Evolutionary conservation across 2,113 vertebrate species (phyloP).

Genomic region (Pungitius pungitius): DNA sequence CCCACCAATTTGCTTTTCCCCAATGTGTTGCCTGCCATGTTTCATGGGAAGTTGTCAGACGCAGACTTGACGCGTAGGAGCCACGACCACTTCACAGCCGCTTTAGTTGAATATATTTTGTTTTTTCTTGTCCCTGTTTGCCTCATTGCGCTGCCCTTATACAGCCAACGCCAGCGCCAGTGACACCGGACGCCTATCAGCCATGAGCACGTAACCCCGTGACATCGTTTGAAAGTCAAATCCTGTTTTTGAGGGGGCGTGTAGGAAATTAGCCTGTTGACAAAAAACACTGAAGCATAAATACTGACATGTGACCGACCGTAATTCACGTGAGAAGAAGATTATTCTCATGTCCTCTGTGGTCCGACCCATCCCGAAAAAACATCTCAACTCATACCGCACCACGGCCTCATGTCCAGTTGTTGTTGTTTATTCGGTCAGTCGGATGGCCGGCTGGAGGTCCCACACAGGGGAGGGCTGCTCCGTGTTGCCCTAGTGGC

Average conservation of each 20-base stretch:
- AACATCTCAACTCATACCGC: slow-evolving; percentile 28
- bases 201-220: slow-evolving; percentile 1
- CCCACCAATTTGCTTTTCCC: slow-evolving; percentile 52
- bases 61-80: slow-evolving; percentile 4
- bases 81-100: background rate
- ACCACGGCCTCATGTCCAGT: slow-evolving; percentile 61
- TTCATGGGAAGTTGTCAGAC: slow-evolving; percentile 39
- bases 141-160: background rate
- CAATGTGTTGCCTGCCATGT: slow-evolving; percentile 29
- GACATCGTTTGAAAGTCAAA: slow-evolving; percentile 7
- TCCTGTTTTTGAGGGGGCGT: slow-evolving; percentile 24
- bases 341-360: slow-evolving; percentile 46
- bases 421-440: slow-evolving; percentile 77
- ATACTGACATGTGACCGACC: slow-evolving; percentile 43
- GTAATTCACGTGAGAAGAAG: slow-evolving; percentile 49
- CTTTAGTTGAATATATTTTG: background rate
- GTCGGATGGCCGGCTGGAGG: slow-evolving; percentile 59
- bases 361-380: slow-evolving; percentile 22
- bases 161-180: background rate
- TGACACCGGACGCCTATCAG: slow-evolving; percentile 16
- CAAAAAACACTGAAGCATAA: slow-evolving; percentile 40
- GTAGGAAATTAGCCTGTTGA: slow-evolving; percentile 30
- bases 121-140: background rate
- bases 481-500: slow-evolving; percentile 52
- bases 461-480: slow-evolving; percentile 66